Evolutionary conservation across 2,888 invertebrate genomes (phyloP).

Genomic region (Conus canariensis): DNA sequence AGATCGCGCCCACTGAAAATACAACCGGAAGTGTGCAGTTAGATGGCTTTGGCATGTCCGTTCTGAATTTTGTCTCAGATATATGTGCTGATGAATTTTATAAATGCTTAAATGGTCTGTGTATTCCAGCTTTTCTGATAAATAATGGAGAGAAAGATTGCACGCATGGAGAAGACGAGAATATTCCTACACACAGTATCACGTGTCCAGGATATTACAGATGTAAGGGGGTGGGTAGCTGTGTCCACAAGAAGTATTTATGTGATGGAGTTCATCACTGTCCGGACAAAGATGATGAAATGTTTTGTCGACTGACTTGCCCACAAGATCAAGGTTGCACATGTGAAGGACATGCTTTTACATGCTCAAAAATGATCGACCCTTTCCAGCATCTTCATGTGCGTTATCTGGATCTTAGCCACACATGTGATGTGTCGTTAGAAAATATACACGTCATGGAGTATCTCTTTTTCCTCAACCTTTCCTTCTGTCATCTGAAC

Average conservation of each 20-base stretch:
- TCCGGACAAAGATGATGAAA: slow-evolving; percentile 47
- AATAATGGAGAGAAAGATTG: slow-evolving; percentile 41
- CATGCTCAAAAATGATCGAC: slow-evolving; percentile 7
- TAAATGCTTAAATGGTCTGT: slow-evolving; percentile 23
- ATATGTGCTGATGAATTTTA: slow-evolving; percentile 23
- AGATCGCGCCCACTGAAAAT: too few relatives aligned
- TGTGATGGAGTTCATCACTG: slow-evolving; percentile 49
- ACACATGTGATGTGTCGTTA: background rate
- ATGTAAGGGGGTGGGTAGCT: slow-evolving; percentile 36
- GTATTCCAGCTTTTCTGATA: slow-evolving; percentile 39
- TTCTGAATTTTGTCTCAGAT: background rate
- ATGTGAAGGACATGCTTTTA: slow-evolving; percentile 34
- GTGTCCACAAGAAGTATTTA: slow-evolving; percentile 44
- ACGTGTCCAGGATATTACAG: slow-evolving; percentile 45
- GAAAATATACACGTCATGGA: slow-evolving; percentile 20
- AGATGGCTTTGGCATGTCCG: slow-evolving; percentile 34
- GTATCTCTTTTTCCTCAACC: slow-evolving; percentile 24
- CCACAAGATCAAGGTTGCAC: slow-evolving; percentile 15
- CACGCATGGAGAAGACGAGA: slow-evolving; percentile 44
- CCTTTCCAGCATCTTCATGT: slow-evolving; percentile 18
- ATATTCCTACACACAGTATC: background rate
- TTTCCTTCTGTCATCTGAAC: background rate
- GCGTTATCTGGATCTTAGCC: slow-evolving; percentile 34
- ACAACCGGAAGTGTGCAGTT: background rate
- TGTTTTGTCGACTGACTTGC: slow-evolving; percentile 34